Base-by-base conservation (phyloP, 1,140 invertebrate species). In the Papilio aristodemus region DNA sequence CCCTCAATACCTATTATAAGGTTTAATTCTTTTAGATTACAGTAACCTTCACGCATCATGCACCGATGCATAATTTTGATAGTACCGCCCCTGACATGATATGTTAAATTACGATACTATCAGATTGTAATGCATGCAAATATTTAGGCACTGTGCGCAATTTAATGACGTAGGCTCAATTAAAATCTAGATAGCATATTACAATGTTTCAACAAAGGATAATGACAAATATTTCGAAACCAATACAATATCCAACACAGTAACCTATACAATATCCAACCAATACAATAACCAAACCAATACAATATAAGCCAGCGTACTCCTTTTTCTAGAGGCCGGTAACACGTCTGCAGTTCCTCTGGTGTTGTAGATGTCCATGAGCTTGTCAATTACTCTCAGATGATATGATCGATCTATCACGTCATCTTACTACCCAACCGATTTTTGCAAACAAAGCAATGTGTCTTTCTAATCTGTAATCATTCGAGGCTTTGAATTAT, bases 1-100 rank as follows among this genome's bases (percentile, higher is more conserved):
- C 59, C 63, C 25, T 66, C 50, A 36, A 67, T 69, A 27, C 25
- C 36, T 66, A 66, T 67, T 69, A 54, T 64, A 67, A 59, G 63
- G 63, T 67, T 67, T 54, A 25, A 54, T 54, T 22, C 6, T 32
- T 25, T 66, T 14, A 39, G 9, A 66, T 66, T 50, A 50, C 38
- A 63, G 37, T 62, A 72, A 46, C 71, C 71, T 72, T 72, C 71
- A 72, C 62, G 71, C 60, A 54, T 36, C 46, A 68, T 64, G 67
- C 62, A 57, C 59, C 59, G 64, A 38, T 69, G 67, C 54, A 72
- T 69, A 69, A 72, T 64, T 69, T 72, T 69, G 54, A 66, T 67
- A 69, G 66, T 27, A 37, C 36, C 62, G 71, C 37, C 71, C 68
- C 63, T 72, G 71, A 69, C 71, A 68, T 37, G 41, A 41, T 63